Percentiles rank a stretch among this genome's conserved stretches.
These are phyloP conservation scores for Drosophila meridiana DNA, from an alignment of 2,888 invertebrate genomes.

Conservation along the genomic window DNA sequence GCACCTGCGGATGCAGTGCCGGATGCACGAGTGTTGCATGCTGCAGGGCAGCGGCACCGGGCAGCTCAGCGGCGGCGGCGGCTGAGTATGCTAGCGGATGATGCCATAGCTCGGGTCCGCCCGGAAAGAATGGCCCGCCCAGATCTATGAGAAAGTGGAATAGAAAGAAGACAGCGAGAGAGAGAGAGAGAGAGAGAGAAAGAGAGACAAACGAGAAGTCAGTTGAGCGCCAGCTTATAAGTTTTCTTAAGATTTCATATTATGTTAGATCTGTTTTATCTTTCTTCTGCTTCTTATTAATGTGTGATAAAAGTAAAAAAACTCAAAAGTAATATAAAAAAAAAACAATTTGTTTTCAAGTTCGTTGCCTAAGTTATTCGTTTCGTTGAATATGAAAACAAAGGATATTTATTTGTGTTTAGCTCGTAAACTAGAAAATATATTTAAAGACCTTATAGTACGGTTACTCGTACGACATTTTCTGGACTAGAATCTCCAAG, in stretches of 20 bases:
- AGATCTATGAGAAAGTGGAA: slow-evolving; percentile 88
- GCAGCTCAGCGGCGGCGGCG: slow-evolving; percentile 92
- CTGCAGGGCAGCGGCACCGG: slow-evolving; percentile 91
- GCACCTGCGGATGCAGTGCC: slow-evolving; percentile 98
- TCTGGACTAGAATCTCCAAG: background rate
- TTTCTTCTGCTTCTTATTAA: slow-evolving; percentile 8
- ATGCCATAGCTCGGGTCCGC: slow-evolving; percentile 97
- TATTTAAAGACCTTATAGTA: background rate
- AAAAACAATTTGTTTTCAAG: slow-evolving; percentile 28
- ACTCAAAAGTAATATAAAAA: slow-evolving; percentile 20
- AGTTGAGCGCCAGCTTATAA: slow-evolving; percentile 32
- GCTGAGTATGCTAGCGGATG: slow-evolving; percentile 93
- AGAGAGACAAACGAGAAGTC: slow-evolving; percentile 29
- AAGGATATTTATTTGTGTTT: background rate
- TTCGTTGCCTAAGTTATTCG: slow-evolving; percentile 77
- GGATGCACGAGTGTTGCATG: slow-evolving; percentile 97
- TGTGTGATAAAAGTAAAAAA: slow-evolving; percentile 23
- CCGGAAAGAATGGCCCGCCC: slow-evolving; percentile 98
- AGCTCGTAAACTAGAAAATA: background rate
- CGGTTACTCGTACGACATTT: background rate
- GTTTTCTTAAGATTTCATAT: slow-evolving; percentile 9
- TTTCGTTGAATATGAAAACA: slow-evolving; percentile 25
- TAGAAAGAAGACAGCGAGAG: slow-evolving; percentile 32
- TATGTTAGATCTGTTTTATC: slow-evolving; percentile 8
- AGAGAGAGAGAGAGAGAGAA: slow-evolving; percentile 22